These are phyloP conservation scores for Eumerus sabulonum DNA, from an alignment of 2,888 invertebrate genomes.

Conservation along the genomic window DNA sequence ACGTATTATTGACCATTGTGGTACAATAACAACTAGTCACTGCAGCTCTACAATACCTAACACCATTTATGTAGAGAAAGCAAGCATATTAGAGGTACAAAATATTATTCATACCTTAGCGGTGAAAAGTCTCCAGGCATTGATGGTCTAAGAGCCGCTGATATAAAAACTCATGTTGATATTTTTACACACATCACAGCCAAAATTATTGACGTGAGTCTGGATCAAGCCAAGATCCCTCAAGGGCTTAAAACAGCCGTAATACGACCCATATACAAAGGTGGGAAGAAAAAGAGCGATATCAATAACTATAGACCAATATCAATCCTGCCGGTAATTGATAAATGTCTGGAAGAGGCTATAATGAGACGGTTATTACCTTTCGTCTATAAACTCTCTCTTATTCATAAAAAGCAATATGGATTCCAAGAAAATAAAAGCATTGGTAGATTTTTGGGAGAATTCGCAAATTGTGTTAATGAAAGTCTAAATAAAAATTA, in stretches of 20 bases:
- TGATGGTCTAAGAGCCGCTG: conserved; percentile 7
- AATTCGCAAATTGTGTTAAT: too few species aligned
- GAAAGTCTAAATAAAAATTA: too few species aligned
- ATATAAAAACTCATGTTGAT: not conserved
- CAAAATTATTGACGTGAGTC: not conserved
- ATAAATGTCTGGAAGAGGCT: not conserved
- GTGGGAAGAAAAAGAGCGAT: not conserved
- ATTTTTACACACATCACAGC: not conserved
- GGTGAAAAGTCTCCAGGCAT: conserved; percentile 4
- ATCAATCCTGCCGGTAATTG: not conserved
- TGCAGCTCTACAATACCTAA: not conserved
- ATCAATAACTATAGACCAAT: conserved; percentile 1
- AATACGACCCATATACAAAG: not conserved
- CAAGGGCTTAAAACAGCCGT: not conserved
- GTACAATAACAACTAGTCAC: not conserved
- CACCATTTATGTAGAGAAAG: not conserved
- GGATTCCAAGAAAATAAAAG: too few species aligned
- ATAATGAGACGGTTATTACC: not conserved
- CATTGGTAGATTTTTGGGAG: too few species aligned
- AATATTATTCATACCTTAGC: not conserved
- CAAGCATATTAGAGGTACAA: not conserved
- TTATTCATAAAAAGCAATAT: too few species aligned
- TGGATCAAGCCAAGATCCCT: not conserved
- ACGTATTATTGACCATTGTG: not conserved
- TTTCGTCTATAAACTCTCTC: too few species aligned